Base-by-base conservation (phyloP, 2,113 vertebrate species). In the Callionymus lyra region DNA sequence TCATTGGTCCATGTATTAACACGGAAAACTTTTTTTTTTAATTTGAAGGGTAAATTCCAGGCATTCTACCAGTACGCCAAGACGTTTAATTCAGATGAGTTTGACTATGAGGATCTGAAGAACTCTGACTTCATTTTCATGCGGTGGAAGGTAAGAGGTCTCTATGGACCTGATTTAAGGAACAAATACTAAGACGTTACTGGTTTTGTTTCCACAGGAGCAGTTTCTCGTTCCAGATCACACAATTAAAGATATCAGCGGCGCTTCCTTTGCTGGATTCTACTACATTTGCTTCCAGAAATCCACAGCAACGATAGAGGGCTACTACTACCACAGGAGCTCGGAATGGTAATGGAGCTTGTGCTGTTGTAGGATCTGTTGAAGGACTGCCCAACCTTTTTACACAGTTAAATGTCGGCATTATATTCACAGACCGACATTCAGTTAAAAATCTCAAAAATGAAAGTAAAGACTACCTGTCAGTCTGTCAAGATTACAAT, bases 251-350 rank as follows among this genome's bases (percentile, higher is more conserved):
- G 95, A 99, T 81, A 99, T 98, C 82, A 99, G 93, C 0, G 95
- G 95, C 11, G 94, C 95, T 81, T 99, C 95, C 79, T 99, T 99
- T 74, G 95, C 95, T 44, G 95, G 95, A 43, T 99, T 99, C 77
- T 99, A 99, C 83, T 99, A 99, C 86, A 99, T 98, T 82, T 98
- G 95, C 83, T 99, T 99, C 85, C 95, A 99, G 88, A 99, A 97
- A 80, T 98, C 95, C 41, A 93, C 94, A 50, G 94, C 95, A 44
- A 96, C 94, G 44, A 96, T 99, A 64, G 94, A 99, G 84, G 95
- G 95, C 59, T 99, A 94, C 85, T 99, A 99, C 79, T 99, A 97
- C 77, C 95, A 99, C 84, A 82, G 94, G 65, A 98, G 94, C 83
- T 99, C 95, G 55, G 95, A 99, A 91, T 98, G 95, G 95, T 99